These are phyloP conservation scores for Bryconaethiops microstoma DNA, from an alignment of 2,797 vertebrate species.

Conservation along the genomic window DNA sequence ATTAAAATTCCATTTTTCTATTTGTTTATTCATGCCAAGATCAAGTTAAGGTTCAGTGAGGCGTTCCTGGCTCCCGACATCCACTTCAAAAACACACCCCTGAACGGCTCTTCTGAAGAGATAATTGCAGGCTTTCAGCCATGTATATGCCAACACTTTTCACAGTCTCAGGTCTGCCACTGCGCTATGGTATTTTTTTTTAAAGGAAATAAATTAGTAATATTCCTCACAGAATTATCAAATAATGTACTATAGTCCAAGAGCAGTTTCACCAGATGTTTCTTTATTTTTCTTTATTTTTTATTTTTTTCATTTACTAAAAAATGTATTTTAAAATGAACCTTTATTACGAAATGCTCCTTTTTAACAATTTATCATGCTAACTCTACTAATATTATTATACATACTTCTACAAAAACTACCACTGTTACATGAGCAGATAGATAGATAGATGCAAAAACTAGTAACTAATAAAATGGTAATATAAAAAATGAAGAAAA, in stretches of 20 bases:
- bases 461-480: no score
- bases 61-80: neutral
- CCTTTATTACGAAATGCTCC: no score
- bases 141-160: neutral
- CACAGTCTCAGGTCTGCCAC: neutral
- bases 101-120: neutral
- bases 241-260: neutral
- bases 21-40: neutral
- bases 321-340: no score
- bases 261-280: no score
- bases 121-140: conserved; percentile 2
- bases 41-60: neutral
- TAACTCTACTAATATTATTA: no score
- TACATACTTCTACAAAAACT: no score
- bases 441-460: no score
- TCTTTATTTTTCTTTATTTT: no score
- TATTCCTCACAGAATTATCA: neutral
- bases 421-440: no score
- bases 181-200: neutral
- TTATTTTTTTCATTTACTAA: no score
- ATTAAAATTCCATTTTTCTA: neutral
- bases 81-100: neutral
- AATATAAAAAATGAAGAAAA: no score
- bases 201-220: neutral
- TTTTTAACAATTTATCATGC: no score